phyloP scores from a whole-genome alignment of 2,113 vertebrate genomes.

The Nettapus auritus region DNA sequence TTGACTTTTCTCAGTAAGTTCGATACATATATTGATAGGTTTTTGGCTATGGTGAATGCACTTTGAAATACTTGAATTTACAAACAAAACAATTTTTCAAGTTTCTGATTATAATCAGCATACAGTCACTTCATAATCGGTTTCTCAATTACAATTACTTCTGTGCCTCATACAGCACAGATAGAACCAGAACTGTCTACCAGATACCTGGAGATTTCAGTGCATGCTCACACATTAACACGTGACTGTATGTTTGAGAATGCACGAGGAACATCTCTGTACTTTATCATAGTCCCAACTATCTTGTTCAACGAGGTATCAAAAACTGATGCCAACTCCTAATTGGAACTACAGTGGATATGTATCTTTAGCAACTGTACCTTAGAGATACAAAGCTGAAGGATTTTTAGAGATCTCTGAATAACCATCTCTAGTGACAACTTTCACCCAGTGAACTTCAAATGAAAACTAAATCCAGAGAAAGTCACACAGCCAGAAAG shows the following conservation, averaged over 20 bases:
- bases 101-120: background rate
- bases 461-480: background rate
- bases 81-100: background rate
- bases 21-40: background rate
- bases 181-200: background rate
- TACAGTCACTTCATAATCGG: no score
- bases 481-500: rapidly evolving
- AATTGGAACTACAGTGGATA: background rate
- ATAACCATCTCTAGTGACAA: background rate
- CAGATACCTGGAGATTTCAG: background rate
- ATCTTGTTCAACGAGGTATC: background rate
- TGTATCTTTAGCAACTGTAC: background rate
- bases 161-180: background rate
- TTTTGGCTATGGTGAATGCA: background rate
- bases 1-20: background rate
- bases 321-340: background rate
- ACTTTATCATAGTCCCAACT: background rate
- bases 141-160: no score
- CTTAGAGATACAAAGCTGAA: background rate
- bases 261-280: background rate
- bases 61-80: background rate
- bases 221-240: background rate
- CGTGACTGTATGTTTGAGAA: background rate
- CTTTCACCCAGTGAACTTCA: background rate
- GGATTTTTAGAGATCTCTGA: background rate